A percentile compares a stretch with the other conserved stretches of the same genome.
These are phyloP conservation scores for Antechinus flavipes DNA, from an alignment of 2,113 vertebrate species.

Conservation along the genomic window DNA sequence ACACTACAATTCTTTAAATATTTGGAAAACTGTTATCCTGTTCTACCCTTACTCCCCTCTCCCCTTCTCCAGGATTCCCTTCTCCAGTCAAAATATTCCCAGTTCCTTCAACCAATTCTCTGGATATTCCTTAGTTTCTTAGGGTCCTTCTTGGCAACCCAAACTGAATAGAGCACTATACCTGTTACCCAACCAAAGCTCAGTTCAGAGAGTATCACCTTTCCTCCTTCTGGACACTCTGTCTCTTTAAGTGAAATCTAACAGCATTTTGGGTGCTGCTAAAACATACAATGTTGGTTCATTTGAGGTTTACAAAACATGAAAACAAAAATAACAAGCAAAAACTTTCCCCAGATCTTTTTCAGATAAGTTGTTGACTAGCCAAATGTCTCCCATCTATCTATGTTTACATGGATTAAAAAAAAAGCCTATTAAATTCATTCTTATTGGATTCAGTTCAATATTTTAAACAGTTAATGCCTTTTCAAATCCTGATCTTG, in stretches of 20 bases:
- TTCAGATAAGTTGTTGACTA: background rate
- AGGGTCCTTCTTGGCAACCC: too few relatives aligned
- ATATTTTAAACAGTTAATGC: background rate
- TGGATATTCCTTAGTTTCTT: too few relatives aligned
- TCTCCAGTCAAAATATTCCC: too few relatives aligned
- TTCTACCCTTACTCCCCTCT: too few relatives aligned
- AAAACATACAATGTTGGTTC: background rate
- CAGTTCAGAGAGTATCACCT: background rate
- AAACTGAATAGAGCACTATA: background rate
- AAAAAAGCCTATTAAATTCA: background rate
- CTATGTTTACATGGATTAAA: too few relatives aligned
- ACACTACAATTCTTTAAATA: too few relatives aligned
- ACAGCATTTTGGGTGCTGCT: background rate
- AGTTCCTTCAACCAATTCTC: too few relatives aligned
- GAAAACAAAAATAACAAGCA: too few relatives aligned
- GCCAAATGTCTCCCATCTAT: background rate
- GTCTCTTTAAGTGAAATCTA: background rate
- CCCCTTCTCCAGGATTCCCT: too few relatives aligned
- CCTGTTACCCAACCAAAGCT: background rate
- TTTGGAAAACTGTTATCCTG: too few relatives aligned
- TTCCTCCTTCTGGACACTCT: background rate
- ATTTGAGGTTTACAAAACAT: background rate
- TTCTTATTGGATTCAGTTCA: background rate
- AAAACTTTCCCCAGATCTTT: background rate
- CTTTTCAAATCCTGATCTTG: background rate